Conservation (phyloP, 1,140 invertebrate genomes). For the Epicauta chinensis region DNA sequence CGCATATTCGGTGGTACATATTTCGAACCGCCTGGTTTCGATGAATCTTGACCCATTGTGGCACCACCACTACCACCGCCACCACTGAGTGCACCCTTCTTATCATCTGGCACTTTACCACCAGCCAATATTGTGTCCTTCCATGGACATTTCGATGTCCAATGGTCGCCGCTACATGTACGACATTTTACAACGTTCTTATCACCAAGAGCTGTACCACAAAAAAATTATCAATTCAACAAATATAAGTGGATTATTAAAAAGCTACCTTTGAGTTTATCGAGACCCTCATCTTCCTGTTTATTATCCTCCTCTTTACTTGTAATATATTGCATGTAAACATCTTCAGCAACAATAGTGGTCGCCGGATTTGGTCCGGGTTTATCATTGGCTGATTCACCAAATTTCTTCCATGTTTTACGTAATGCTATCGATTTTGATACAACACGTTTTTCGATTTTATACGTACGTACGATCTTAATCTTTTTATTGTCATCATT, state of each 20-base stretch:
- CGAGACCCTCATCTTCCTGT: slow-evolving; percentile 72
- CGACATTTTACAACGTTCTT: slow-evolving; percentile 87
- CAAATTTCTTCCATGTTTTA: slow-evolving; percentile 94
- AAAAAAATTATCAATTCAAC: background rate
- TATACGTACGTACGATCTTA: slow-evolving; percentile 82
- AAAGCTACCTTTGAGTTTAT: slow-evolving; percentile 58
- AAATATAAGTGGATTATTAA: background rate
- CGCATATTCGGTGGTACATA: slow-evolving; percentile 84
- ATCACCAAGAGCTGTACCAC: slow-evolving; percentile 46
- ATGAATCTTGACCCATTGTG: slow-evolving; percentile 39
- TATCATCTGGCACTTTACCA: slow-evolving; percentile 47
- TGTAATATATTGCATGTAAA: slow-evolving; percentile 89
- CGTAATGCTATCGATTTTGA: slow-evolving; percentile 87
- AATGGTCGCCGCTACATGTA: slow-evolving; percentile 94
- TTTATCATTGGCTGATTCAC: slow-evolving; percentile 80
- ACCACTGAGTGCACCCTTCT: slow-evolving; percentile 22
- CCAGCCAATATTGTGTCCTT: slow-evolving; percentile 77
- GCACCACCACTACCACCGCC: background rate
- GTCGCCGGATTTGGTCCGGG: slow-evolving; percentile 95
- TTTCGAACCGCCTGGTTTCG: slow-evolving; percentile 42
- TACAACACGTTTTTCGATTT: slow-evolving; percentile 85
- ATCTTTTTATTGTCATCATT: slow-evolving; percentile 87
- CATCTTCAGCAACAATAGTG: slow-evolving; percentile 92
- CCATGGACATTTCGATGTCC: slow-evolving; percentile 95
- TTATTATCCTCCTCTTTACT: slow-evolving; percentile 81